These are phyloP conservation scores for Xyliphius kryptos DNA, from an alignment of 2,113 vertebrate genomes.

Conservation along the genomic window DNA sequence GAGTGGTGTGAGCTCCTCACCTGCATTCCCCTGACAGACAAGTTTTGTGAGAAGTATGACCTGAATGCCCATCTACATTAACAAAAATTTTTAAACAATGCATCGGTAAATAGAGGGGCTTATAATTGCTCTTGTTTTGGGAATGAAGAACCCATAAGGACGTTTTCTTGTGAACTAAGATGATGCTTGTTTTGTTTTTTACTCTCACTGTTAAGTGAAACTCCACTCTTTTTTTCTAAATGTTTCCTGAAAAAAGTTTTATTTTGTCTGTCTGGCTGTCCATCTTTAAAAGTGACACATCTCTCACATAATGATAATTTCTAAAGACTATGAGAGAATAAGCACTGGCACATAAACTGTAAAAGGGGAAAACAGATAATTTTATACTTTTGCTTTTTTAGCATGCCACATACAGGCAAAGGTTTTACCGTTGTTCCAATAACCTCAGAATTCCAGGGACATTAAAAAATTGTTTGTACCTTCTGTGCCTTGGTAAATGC, in stretches of 20 bases:
- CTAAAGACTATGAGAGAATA: constrained; percentile 38
- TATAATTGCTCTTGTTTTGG: constrained; percentile 17
- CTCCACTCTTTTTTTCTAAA: constrained; percentile 47
- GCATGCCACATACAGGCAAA: constrained; percentile 48
- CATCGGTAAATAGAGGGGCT: background rate
- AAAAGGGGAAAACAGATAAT: constrained; percentile 31
- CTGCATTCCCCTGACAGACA: constrained; percentile 98
- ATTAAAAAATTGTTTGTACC: constrained; percentile 59
- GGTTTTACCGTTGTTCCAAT: constrained; percentile 54
- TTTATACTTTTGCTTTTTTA: constrained; percentile 48
- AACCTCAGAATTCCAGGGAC: constrained; percentile 64
- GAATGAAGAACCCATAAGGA: constrained; percentile 12
- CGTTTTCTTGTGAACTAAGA: constrained; percentile 50
- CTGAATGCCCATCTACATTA: constrained; percentile 94
- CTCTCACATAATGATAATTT: constrained; percentile 39
- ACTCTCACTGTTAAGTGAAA: constrained; percentile 48
- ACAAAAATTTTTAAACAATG: constrained; percentile 37
- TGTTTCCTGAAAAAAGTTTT: constrained; percentile 31
- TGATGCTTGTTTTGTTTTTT: constrained; percentile 54
- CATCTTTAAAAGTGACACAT: constrained; percentile 20
- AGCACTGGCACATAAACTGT: constrained; percentile 51
- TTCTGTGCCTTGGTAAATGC: constrained; percentile 82
- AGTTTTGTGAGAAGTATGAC: constrained; percentile 98
- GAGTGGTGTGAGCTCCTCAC: constrained; percentile 96
- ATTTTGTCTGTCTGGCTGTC: constrained; percentile 45